Percentiles rank a stretch among this genome's conserved stretches.
Evolutionary conservation across 2,888 invertebrate genomes (phyloP).

Genomic region (Erannis defoliaria): DNA sequence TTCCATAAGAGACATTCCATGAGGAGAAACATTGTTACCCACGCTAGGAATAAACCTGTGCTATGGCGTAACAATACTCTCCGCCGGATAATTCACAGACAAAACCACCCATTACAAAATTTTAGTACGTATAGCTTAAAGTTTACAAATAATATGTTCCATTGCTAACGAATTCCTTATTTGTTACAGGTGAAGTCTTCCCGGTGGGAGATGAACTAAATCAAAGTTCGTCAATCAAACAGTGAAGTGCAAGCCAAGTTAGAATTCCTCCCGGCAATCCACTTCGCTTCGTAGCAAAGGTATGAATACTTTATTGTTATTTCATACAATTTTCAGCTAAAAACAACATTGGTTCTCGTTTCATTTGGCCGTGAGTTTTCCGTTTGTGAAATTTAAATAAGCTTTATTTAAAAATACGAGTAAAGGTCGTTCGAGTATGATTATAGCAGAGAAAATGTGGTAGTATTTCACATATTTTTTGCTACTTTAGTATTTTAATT

Average conservation of each 20-base stretch:
- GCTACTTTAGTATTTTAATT: not conserved
- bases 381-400: slow-evolving; percentile 31
- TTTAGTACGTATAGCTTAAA: too few relatives aligned
- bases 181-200: slow-evolving; percentile 26
- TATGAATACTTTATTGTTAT: slow-evolving; percentile 32
- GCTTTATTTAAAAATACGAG: slow-evolving; percentile 26
- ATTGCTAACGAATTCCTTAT: slow-evolving; percentile 4
- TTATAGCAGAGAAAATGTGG: slow-evolving; percentile 12
- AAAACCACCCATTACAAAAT: too few relatives aligned
- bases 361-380: slow-evolving; percentile 20
- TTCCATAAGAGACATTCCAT: too few relatives aligned
- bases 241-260: slow-evolving; percentile 15
- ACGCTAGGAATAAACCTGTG: too few relatives aligned
- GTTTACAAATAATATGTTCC: too few relatives aligned
- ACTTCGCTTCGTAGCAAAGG: slow-evolving; percentile 32
- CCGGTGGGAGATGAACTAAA: slow-evolving; percentile 7
- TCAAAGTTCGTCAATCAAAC: slow-evolving; percentile 10
- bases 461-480: slow-evolving; percentile 9
- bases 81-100: too few relatives aligned
- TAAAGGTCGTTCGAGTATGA: not conserved
- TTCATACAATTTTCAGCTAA: slow-evolving; percentile 17
- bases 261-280: slow-evolving; percentile 13
- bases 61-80: too few relatives aligned
- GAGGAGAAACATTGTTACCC: too few relatives aligned
- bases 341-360: slow-evolving; percentile 27